phyloP scores from a whole-genome alignment of 53 echinoderm and acorn worm species.

The Henricia sp. region DNA sequence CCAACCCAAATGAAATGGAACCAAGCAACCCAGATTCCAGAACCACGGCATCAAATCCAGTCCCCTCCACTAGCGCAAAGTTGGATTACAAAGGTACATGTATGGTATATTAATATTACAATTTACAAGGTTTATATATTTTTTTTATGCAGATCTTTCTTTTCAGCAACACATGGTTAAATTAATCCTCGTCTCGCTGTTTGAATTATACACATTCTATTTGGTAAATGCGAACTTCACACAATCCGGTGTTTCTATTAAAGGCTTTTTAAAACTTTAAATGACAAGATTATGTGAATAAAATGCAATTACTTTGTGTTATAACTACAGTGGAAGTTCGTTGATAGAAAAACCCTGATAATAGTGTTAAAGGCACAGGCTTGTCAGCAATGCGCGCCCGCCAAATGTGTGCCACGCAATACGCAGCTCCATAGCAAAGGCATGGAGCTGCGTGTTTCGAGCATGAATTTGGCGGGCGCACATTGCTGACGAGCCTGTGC shows the following conservation, averaged over 20 bases:
- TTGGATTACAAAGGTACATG: constrained; percentile 14
- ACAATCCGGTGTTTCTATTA: neutral
- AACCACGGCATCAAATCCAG: neutral
- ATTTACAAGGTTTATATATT: neutral
- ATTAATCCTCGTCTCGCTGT: neutral
- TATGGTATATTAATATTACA: too few species aligned
- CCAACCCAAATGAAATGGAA: neutral
- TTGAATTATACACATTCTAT: constrained; percentile 1
- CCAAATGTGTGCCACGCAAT: too few species aligned
- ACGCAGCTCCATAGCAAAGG: too few species aligned
- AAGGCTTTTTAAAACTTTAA: neutral
- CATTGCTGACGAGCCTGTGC: too few species aligned
- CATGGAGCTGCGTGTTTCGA: too few species aligned
- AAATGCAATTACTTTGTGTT: constrained; percentile 3
- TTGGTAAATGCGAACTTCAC: neutral
- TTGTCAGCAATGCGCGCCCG: too few species aligned
- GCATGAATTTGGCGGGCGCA: too few species aligned
- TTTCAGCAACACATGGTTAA: neutral
- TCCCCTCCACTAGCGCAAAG: neutral
- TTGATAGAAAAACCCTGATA: constrained; percentile 5
- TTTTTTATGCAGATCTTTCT: neutral
- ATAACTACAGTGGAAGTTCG: constrained; percentile 26
- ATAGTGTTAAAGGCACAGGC: neutral
- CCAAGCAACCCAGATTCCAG: constrained; percentile 1
- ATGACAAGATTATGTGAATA: neutral